A percentile compares a stretch with the other conserved stretches of the same genome.
phyloP scores from a whole-genome alignment of 2,888 invertebrate genomes.

The Steromphala cineraria region DNA sequence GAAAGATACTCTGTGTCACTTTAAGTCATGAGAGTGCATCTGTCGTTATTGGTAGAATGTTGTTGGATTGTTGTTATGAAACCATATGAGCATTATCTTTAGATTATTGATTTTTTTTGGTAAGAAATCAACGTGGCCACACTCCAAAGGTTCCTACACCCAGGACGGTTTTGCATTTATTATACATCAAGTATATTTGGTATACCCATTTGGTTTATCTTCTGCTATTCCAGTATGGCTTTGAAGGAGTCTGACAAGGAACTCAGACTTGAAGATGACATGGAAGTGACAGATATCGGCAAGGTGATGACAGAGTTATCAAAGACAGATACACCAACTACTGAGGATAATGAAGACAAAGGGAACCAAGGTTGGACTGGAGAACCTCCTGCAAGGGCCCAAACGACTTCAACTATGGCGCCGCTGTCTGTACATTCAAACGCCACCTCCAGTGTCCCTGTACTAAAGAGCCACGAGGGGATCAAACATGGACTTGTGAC shows the following conservation, averaged over 20 bases:
- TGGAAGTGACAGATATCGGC: conserved; percentile 2
- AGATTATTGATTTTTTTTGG: too few relatives aligned
- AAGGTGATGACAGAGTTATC: background rate
- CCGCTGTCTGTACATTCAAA: background rate
- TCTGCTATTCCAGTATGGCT: too few relatives aligned
- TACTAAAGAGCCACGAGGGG: background rate
- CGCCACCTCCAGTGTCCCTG: background rate
- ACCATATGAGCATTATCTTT: too few relatives aligned
- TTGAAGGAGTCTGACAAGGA: background rate
- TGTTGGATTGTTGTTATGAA: too few relatives aligned
- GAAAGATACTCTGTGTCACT: too few relatives aligned
- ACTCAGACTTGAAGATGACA: conserved; percentile 2
- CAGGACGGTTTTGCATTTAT: too few relatives aligned
- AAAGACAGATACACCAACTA: conserved; percentile 31
- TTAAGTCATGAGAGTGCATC: too few relatives aligned
- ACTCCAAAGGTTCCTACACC: too few relatives aligned
- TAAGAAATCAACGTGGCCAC: too few relatives aligned
- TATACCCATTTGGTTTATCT: too few relatives aligned
- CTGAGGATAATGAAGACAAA: conserved; percentile 41
- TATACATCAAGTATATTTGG: too few relatives aligned
- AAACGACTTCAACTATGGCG: background rate
- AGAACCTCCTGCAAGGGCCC: background rate
- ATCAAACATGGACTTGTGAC: conserved; percentile 14
- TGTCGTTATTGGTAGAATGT: too few relatives aligned
- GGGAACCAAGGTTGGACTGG: background rate